Evolutionary conservation across 2,113 vertebrate genomes (phyloP).

Genomic region (Enhydra lutris): DNA sequence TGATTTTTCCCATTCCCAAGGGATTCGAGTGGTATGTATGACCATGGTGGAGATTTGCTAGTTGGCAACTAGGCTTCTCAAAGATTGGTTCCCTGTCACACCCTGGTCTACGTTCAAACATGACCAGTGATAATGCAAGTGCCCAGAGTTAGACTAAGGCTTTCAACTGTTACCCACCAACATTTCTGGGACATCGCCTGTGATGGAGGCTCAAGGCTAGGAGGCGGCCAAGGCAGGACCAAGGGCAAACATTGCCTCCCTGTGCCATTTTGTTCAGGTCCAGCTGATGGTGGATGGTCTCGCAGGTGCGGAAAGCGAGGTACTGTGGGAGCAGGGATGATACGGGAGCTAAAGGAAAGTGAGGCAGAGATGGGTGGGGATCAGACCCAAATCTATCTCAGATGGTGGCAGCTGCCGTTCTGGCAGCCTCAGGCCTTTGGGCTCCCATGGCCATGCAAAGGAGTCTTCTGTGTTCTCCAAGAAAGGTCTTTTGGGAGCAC

Average conservation of each 20-base stretch:
- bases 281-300: background rate
- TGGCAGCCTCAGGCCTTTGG: background rate
- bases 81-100: background rate
- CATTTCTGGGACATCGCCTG: background rate
- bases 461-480: background rate
- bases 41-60: background rate
- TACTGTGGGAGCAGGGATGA: background rate
- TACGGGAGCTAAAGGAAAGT: background rate
- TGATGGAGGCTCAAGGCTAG: background rate
- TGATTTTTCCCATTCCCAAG: background rate
- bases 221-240: background rate
- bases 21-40: background rate
- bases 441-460: background rate
- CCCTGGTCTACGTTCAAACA: background rate
- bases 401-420: background rate
- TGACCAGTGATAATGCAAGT: background rate
- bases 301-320: background rate
- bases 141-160: background rate
- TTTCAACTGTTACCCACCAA: background rate
- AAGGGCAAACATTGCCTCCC: background rate
- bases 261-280: background rate
- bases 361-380: background rate
- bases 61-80: background rate
- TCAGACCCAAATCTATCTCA: background rate
- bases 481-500: background rate